Conservation (phyloP, 1,140 invertebrate species). For the Drosophila nigromelanica region DNA sequence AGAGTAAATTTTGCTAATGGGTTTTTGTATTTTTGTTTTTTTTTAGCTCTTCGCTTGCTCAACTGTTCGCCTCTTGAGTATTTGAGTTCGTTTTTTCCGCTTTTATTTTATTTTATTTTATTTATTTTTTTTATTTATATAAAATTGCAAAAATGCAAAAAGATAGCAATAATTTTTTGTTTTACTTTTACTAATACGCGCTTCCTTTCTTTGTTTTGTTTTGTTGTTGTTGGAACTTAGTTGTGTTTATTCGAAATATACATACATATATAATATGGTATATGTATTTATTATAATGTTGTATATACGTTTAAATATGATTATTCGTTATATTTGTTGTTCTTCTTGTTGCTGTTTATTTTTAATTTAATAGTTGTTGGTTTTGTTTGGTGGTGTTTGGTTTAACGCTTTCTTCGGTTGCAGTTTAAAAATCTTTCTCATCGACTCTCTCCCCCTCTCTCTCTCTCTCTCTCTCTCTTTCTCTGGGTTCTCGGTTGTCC, state of each 20-base stretch:
- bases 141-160: conserved; percentile 84
- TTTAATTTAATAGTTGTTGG: conserved; percentile 81
- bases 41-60: conserved; percentile 29
- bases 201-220: conserved; percentile 39
- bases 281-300: conserved; percentile 58
- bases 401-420: conserved; percentile 60
- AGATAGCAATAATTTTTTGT: conserved; percentile 77
- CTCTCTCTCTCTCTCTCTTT: conserved; percentile 1
- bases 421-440: conserved; percentile 42
- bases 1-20: conserved; percentile 84
- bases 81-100: conserved; percentile 41
- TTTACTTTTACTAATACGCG: conserved; percentile 72
- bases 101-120: conserved; percentile 51
- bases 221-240: conserved; percentile 66
- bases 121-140: conserved; percentile 64
- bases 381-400: conserved; percentile 84
- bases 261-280: conserved; percentile 63
- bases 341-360: conserved; percentile 16
- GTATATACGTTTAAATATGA: conserved; percentile 77
- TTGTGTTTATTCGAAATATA: conserved; percentile 63
- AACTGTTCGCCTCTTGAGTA: conserved; percentile 38
- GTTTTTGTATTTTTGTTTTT: conserved; percentile 42
- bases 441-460: conserved; percentile 1
- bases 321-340: conserved; percentile 76
- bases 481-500: conserved; percentile 2